Evolutionary conservation across 2,888 invertebrate genomes (phyloP).

Genomic region (Tetropium fuscum): DNA sequence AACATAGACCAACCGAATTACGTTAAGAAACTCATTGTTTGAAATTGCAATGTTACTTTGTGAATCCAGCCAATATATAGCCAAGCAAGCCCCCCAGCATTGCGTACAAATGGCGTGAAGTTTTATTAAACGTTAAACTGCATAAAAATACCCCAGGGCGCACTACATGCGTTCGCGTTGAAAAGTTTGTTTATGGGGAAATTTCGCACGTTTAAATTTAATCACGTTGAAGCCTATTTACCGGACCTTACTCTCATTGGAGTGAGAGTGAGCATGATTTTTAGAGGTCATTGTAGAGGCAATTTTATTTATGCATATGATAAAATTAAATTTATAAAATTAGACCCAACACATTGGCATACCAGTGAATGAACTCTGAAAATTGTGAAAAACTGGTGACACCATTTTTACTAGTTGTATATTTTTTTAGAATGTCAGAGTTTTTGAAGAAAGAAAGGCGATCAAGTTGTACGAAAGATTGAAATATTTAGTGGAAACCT

Average conservation of each 20-base stretch:
- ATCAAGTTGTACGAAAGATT: no score
- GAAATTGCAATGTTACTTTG: slow-evolving; percentile 21
- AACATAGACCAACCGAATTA: slow-evolving; percentile 11
- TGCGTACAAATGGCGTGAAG: slow-evolving; percentile 11
- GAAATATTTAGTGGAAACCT: no score
- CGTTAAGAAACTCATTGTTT: slow-evolving; percentile 34
- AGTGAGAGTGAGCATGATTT: no score
- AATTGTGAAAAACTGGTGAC: no score
- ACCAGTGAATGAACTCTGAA: no score
- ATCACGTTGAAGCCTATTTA: slow-evolving; percentile 24
- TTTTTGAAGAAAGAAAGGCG: no score
- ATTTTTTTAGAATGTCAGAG: no score
- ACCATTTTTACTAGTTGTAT: no score
- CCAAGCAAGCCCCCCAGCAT: background rate
- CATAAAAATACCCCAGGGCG: slow-evolving; percentile 40
- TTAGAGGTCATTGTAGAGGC: no score
- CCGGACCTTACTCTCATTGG: slow-evolving; percentile 13
- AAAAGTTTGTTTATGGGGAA: slow-evolving; percentile 39
- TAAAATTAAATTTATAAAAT: no score
- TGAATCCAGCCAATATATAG: background rate
- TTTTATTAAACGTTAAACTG: slow-evolving; percentile 32
- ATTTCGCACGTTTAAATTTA: slow-evolving; percentile 44
- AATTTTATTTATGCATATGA: no score
- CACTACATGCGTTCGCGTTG: slow-evolving; percentile 34
- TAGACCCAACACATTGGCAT: no score